phyloP scores from a whole-genome alignment of 2,888 invertebrate species.

The Tetrapedia diversipes region DNA sequence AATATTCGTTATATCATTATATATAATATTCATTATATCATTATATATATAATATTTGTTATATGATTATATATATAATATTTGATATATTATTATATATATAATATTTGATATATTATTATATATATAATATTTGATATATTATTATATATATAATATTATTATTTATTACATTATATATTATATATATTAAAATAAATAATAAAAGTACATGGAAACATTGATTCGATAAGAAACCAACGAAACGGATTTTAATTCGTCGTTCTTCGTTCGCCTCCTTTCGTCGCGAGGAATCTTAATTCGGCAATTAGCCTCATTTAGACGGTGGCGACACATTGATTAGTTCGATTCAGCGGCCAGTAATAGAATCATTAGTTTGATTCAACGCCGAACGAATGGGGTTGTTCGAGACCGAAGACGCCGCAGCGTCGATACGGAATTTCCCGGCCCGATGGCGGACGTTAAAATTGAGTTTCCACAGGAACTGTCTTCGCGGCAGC shows the following conservation, averaged over 20 bases:
- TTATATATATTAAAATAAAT: too few relatives aligned
- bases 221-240: not conserved
- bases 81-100: too few relatives aligned
- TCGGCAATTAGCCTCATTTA: not conserved
- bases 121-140: too few relatives aligned
- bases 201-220: too few relatives aligned
- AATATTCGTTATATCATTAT: too few relatives aligned
- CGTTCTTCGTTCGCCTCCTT: not conserved
- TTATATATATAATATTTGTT: too few relatives aligned
- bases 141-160: too few relatives aligned
- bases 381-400: slow-evolving; percentile 3
- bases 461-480: slow-evolving; percentile 28
- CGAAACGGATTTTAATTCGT: not conserved
- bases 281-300: not conserved
- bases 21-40: too few relatives aligned
- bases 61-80: too few relatives aligned
- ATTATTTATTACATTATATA: too few relatives aligned
- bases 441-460: not conserved
- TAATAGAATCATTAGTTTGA: slow-evolving; percentile 17
- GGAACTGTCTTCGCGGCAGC: not conserved
- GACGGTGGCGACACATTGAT: not conserved
- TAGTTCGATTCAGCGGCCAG: not conserved
- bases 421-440: slow-evolving; percentile 14
- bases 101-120: too few relatives aligned
- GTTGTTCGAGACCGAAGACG: slow-evolving; percentile 6